Base-by-base conservation (phyloP, 2,888 invertebrate genomes). In the Bombylius discolor region DNA sequence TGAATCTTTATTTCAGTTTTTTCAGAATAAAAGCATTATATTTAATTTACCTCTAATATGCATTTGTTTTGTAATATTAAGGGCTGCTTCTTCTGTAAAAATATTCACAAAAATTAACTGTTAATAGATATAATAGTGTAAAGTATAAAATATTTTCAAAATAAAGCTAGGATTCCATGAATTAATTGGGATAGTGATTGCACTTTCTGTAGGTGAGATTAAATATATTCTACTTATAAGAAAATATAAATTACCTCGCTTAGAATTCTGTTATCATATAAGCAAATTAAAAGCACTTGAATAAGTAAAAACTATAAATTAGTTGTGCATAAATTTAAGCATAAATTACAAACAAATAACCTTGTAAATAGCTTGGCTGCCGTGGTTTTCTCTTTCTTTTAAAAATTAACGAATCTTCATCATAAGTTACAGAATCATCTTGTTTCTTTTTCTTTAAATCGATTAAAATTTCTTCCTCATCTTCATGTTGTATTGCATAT, bases 381-480 rank as follows among this genome's bases (percentile, higher is more conserved):
- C 83, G 79, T 62, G 82, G 80, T 72, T 83, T 87, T 62, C 79
- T 77, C 63, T 84, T 84, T 64, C 87, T 77, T 68, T 83, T 85
- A 53, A 90, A 73, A 56, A 83, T 85, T 32, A 88, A 72, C 12
- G 82, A 80, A 65, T 82, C 83, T 69, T 83, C 84, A 67, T 81
- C 81, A 63, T 76, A 80, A 8, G 75, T 70, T 6, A 74, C 66
- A 58, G 79, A 77, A 66, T 81, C 76, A 60, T 72, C 68, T 51
- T 65, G 64, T 53, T 74, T 70, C 56, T 76, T 76, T 13, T 77
- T 73, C 66, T 79, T 80, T 36, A 78, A 66, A 45, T 77, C 76
- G 55, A 80, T 67, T 50, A 79, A 71, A 58, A 81, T 75, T 60
- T 78, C 77, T 67, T 78, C 78, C 59, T 79, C 80, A 62, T 77